Conservation (phyloP, 2,888 invertebrate genomes). For the Chrysopilus asiliformis region DNA sequence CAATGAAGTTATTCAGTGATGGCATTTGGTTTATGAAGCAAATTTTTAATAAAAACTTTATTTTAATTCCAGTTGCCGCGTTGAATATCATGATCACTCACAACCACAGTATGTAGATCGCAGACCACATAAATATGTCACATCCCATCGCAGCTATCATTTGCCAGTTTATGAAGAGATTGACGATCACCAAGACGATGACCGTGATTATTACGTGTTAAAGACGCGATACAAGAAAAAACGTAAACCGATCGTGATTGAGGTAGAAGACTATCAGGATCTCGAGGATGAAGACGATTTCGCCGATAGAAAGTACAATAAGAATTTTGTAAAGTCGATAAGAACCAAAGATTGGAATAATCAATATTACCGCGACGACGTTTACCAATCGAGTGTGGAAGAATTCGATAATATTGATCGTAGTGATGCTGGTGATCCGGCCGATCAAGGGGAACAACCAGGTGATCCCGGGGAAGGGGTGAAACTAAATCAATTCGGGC, state of each 20-base stretch:
- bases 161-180: constrained; percentile 19
- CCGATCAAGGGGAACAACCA: too few species aligned
- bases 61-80: constrained; percentile 8
- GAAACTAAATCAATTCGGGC: constrained; percentile 4
- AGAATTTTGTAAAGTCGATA: constrained; percentile 21
- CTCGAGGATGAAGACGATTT: constrained; percentile 17
- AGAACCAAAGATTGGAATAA: constrained; percentile 21
- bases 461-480: too few species aligned
- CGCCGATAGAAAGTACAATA: constrained; percentile 13
- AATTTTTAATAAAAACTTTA: too few species aligned
- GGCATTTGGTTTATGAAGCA: too few species aligned
- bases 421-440: constrained; percentile 1
- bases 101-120: not conserved
- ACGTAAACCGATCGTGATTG: constrained; percentile 20
- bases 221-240: constrained; percentile 21
- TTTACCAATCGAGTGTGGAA: not conserved
- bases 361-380: too few species aligned
- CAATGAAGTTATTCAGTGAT: too few species aligned
- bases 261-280: constrained; percentile 21
- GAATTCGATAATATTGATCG: constrained; percentile 2
- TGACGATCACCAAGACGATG: constrained; percentile 10
- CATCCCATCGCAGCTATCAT: not conserved
- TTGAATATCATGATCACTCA: constrained; percentile 1
- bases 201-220: constrained; percentile 25
- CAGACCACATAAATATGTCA: too few species aligned